A percentile compares a stretch with the other conserved stretches of the same genome.
phyloP scores from a whole-genome alignment of 2,113 vertebrate genomes.

The Saccopteryx bilineata region DNA sequence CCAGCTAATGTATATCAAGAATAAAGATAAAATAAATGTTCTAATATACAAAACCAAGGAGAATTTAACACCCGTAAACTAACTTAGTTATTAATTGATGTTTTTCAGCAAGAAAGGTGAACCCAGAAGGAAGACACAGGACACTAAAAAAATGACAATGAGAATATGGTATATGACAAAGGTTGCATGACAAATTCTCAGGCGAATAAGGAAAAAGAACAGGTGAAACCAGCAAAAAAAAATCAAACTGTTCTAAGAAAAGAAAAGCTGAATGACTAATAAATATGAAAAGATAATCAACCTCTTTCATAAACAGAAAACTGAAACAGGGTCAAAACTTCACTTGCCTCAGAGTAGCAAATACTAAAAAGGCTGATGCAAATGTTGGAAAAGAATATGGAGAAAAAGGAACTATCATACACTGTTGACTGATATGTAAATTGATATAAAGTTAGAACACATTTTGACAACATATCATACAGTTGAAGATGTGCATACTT shows the following conservation, averaged over 20 bases:
- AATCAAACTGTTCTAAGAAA: neutral
- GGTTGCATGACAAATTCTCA: neutral
- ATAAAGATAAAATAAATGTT: neutral
- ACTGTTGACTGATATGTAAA: neutral
- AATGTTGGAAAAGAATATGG: neutral
- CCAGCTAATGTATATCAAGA: neutral
- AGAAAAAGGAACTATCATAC: neutral
- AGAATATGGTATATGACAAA: neutral
- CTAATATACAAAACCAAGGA: neutral
- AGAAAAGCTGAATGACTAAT: neutral
- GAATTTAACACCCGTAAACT: neutral
- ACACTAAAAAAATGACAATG: neutral
- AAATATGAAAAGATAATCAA: neutral
- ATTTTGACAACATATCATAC: neutral
- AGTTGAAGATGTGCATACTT: neutral
- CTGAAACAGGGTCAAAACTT: slow-evolving; percentile 12
- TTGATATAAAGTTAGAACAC: neutral
- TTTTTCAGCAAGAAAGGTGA: neutral
- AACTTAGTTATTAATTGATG: neutral
- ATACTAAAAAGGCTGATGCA: neutral
- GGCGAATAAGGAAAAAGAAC: neutral
- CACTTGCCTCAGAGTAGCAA: neutral
- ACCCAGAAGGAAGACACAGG: neutral
- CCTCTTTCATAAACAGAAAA: neutral
- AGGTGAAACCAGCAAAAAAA: neutral